Percentiles rank a stretch among this genome's conserved stretches.
Conservation (phyloP, 2,113 vertebrate genomes). For the Smithornis capensis region DNA sequence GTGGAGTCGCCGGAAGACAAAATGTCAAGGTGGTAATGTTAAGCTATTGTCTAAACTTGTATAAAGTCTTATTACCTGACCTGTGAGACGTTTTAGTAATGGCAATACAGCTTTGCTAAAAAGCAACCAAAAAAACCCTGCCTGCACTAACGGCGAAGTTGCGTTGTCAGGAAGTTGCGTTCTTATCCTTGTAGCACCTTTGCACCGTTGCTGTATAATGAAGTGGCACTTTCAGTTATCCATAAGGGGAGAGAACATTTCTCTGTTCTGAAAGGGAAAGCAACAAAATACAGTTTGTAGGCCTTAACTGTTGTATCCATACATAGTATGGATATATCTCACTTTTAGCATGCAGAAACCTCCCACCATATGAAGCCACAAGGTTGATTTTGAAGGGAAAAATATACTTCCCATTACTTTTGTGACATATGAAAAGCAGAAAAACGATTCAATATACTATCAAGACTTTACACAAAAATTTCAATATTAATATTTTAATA, state of each 20-base stretch:
- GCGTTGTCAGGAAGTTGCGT: background rate
- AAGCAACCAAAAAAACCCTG: rapidly evolving
- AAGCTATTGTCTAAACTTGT: background rate
- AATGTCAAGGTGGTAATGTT: background rate
- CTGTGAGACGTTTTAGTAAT: background rate
- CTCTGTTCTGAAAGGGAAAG: background rate
- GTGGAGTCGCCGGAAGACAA: no score
- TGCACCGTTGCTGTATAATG: background rate
- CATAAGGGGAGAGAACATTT: background rate
- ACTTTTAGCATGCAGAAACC: background rate
- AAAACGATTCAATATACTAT: background rate
- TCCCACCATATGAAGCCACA: background rate
- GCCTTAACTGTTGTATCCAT: background rate
- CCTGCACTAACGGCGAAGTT: background rate
- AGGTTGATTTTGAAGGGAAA: background rate
- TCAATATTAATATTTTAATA: background rate
- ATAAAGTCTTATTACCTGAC: background rate
- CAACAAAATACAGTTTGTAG: background rate
- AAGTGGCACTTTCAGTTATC: background rate
- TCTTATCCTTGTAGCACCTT: background rate
- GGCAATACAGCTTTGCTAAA: background rate
- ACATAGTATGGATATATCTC: rapidly evolving
- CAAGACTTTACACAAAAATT: background rate
- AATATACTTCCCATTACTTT: background rate
- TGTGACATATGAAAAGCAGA: background rate